Conservation (phyloP, 2,113 vertebrate genomes). For the Mohoua ochrocephala region DNA sequence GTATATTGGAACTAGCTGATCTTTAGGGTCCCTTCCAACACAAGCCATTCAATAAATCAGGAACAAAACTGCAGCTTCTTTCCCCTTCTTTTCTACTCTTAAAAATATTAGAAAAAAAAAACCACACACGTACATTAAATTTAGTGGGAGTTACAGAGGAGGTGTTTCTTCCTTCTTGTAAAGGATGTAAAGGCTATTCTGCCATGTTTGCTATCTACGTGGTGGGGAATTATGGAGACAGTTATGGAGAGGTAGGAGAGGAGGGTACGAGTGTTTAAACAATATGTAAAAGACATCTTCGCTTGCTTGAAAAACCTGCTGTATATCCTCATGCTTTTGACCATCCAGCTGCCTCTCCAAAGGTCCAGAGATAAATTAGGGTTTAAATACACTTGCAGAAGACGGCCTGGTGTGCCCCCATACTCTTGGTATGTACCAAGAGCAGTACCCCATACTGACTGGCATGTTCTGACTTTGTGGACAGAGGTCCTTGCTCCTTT, state of each 20-base stretch:
- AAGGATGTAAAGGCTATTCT: not conserved
- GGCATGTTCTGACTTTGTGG: not conserved
- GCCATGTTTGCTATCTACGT: not conserved
- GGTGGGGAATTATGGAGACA: not conserved
- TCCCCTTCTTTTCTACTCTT: not conserved
- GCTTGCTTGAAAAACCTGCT: constrained; percentile 29
- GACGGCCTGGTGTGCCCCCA: not conserved
- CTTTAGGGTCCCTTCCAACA: not conserved
- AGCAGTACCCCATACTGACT: not conserved
- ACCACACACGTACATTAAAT: not conserved
- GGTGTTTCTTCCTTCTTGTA: not conserved
- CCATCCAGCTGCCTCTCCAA: not conserved
- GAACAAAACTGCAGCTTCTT: not conserved
- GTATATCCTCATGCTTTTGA: not conserved
- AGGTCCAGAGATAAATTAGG: constrained; percentile 4
- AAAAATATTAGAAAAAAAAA: not conserved
- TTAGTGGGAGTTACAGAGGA: not conserved
- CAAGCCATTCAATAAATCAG: not conserved
- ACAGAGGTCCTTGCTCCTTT: not conserved
- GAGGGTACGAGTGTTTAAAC: constrained; percentile 3
- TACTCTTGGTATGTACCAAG: not conserved
- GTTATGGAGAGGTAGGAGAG: not conserved
- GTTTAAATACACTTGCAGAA: not conserved
- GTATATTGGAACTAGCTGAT: not conserved
- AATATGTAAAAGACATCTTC: not conserved